These are phyloP conservation scores for Typhlichthys eigenmanni DNA, from an alignment of 2,797 vertebrate genomes.

Conservation along the genomic window DNA sequence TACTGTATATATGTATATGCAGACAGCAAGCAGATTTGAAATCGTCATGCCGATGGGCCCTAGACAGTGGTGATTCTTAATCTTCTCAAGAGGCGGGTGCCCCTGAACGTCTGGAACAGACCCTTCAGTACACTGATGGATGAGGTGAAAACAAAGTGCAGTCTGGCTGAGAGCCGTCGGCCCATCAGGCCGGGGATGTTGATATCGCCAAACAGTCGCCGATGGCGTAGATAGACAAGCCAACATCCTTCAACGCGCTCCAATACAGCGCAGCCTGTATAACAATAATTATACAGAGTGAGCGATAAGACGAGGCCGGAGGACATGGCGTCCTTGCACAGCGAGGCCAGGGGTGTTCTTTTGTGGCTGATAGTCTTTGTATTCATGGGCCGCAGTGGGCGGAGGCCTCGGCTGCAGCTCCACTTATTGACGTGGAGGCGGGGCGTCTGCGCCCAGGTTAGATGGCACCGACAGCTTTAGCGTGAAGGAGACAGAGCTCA, in stretches of 20 bases:
- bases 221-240: not conserved
- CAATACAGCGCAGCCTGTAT: not conserved
- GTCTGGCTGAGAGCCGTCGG: conserved; percentile 6
- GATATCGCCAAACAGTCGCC: not conserved
- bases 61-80: conserved; percentile 34
- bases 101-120: conserved; percentile 25
- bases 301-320: conserved; percentile 1
- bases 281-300: not conserved
- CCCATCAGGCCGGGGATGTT: not conserved
- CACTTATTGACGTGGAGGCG: conserved; percentile 22
- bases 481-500: conserved; percentile 48
- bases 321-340: not conserved
- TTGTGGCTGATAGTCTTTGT: not conserved
- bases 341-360: not conserved
- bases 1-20: conserved; percentile 23
- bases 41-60: conserved; percentile 40
- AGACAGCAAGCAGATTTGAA: conserved; percentile 37
- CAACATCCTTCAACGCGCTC: not conserved
- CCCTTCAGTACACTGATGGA: conserved; percentile 17
- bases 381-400: conserved; percentile 6
- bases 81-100: conserved; percentile 12
- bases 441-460: conserved; percentile 23
- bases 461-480: conserved; percentile 48
- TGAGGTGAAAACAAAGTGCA: conserved; percentile 25
- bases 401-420: conserved; percentile 5